These are phyloP conservation scores for Monochamus saltuarius DNA, from an alignment of 1,140 invertebrate genomes.

Conservation along the genomic window DNA sequence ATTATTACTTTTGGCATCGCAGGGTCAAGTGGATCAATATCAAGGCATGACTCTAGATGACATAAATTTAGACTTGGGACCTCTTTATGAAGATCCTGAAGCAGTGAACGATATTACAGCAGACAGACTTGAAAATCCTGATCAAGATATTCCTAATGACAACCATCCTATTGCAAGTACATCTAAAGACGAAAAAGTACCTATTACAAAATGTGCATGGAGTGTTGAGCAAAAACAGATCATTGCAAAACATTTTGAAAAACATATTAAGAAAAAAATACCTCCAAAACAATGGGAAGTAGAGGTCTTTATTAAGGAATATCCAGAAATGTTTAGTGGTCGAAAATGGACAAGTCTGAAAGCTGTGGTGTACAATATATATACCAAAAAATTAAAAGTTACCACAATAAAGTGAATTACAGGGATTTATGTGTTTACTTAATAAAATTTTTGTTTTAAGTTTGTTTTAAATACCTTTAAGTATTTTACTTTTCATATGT, in stretches of 20 bases:
- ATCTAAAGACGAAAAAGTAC: background rate
- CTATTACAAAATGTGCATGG: background rate
- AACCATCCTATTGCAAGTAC: background rate
- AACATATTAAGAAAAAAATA: conserved; percentile 8
- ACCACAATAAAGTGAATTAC: too few species aligned
- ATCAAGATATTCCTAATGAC: background rate
- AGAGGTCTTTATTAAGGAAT: conserved; percentile 5
- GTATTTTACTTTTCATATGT: too few species aligned
- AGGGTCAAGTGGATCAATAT: conserved; percentile 16
- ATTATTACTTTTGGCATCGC: conserved; percentile 7
- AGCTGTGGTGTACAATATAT: conserved; percentile 15
- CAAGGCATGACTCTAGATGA: conserved; percentile 15
- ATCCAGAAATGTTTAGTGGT: conserved; percentile 8
- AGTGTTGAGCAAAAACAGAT: background rate
- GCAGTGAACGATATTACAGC: too few species aligned
- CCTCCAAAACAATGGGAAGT: conserved; percentile 16
- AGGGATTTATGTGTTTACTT: too few species aligned
- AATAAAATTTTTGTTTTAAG: too few species aligned
- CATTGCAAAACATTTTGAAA: conserved; percentile 13
- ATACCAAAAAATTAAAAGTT: background rate
- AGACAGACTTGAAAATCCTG: too few species aligned
- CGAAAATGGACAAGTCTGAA: conserved; percentile 13
- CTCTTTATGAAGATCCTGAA: conserved; percentile 2
- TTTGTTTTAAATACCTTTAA: too few species aligned
- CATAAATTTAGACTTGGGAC: conserved; percentile 15